Evolutionary conservation across 2,888 invertebrate species (phyloP), one percentile per base, ranked within the genome.

Genomic region (Acanthosoma haemorrhoidale): DNA sequence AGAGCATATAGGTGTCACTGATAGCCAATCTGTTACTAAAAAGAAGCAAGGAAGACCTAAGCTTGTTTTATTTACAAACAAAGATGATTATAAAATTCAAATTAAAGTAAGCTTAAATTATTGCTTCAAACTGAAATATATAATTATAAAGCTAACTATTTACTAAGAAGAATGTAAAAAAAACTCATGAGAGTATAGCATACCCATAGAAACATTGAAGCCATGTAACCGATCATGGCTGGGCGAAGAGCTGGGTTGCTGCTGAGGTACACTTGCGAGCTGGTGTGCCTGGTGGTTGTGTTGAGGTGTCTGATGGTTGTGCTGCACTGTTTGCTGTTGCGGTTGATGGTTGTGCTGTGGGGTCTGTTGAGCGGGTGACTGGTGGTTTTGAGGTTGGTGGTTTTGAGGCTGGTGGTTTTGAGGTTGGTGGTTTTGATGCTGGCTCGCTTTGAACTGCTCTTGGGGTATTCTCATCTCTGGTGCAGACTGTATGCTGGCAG

Each of bases 401-500:
- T 18, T 64, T 57, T 57, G 66, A 32, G 41, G 15, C 8, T 69
- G 69, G 21, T 69, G 61, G 13, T 60, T 43, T 32, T 32, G 58
- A 5, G 29, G 36, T 38, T 60, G 71, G 21, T 43, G 71, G 39
- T 68, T 61, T 63, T 61, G 61, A 21, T 16, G 59, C 18, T 25
- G 63, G 34, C 59, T 21, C 13, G 31, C 36, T 21, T 61, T 59
- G 13, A 59, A 68, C 11, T 29, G 64, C 25, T 64, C 64, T 25
- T 41, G 64, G 16, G 64, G 38, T 41, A 70, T 34, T 18, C 74
- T 79, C 67, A 81, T 81, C 75, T 88, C 88, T 8, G 88, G 88
- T 0, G 89, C 88, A 0, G 89, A 88, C 60, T 89, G 89, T 31
- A 89, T 83, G 75, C 89, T 89, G 36, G 87, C 87, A 3, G 89